These are phyloP conservation scores for Propithecus coquereli DNA, from an alignment of 2,113 vertebrate species.

Conservation along the genomic window DNA sequence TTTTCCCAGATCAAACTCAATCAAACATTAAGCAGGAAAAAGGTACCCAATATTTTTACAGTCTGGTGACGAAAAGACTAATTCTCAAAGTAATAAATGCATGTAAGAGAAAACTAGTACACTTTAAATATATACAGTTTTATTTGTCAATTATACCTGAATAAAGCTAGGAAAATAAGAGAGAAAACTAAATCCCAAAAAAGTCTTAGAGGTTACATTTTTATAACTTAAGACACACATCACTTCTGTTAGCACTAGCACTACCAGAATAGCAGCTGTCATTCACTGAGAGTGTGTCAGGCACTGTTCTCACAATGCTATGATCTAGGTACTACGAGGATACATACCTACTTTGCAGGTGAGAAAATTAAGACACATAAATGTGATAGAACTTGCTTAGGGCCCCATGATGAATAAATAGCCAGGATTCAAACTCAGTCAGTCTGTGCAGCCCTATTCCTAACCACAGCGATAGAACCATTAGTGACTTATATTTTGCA, in stretches of 20 bases:
- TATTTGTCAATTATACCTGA: not conserved
- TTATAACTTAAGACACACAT: not conserved
- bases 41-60: conserved; percentile 64
- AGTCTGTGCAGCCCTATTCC: not conserved
- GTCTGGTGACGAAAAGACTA: conserved; percentile 55
- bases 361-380: conserved; percentile 12
- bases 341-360: not conserved
- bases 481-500: not conserved
- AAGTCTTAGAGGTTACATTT: not conserved
- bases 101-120: not conserved
- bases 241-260: not conserved
- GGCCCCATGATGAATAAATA: not conserved
- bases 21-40: conserved; percentile 34
- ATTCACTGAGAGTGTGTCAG: not conserved
- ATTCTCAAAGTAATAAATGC: not conserved
- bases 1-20: conserved; percentile 29
- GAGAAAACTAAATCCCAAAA: not conserved
- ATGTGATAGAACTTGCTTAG: not conserved
- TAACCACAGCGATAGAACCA: not conserved
- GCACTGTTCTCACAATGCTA: not conserved
- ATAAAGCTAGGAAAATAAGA: not conserved
- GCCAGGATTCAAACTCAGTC: not conserved
- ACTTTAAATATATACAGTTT: not conserved
- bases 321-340: not conserved
- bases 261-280: not conserved